Conservation (phyloP, 2,113 vertebrate species). For the Larimichthys polyactis region DNA sequence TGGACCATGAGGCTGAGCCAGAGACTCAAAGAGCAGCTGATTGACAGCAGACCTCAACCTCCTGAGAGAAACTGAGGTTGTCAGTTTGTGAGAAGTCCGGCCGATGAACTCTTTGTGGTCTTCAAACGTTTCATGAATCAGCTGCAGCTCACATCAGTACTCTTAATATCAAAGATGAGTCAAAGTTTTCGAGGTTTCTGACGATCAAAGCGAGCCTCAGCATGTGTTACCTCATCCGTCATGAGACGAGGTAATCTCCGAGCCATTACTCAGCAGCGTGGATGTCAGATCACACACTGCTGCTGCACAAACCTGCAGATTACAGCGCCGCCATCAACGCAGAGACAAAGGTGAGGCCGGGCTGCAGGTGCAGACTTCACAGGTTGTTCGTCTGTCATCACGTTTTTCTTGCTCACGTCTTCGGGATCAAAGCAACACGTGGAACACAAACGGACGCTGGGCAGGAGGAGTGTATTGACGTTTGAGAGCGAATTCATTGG, state of each 20-base stretch:
- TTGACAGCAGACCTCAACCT: slow-evolving; percentile 31
- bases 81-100: neutral
- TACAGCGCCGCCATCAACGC: neutral
- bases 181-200: neutral
- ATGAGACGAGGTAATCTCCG: slow-evolving; percentile 42
- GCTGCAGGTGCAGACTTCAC: slow-evolving; percentile 14
- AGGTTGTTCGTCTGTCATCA: slow-evolving; percentile 8
- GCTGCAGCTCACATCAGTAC: neutral
- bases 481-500: slow-evolving; percentile 13
- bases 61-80: slow-evolving; percentile 18
- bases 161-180: neutral
- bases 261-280: slow-evolving; percentile 61
- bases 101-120: neutral
- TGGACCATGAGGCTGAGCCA: too few species aligned
- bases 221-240: slow-evolving; percentile 38
- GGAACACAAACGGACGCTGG: neutral
- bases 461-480: neutral
- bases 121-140: neutral
- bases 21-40: slow-evolving; percentile 4
- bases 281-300: slow-evolving; percentile 41
- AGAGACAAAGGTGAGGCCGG: neutral
- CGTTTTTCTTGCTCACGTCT: too few species aligned
- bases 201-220: neutral
- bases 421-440: neutral
- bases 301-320: neutral